Percentiles rank a stretch among this genome's conserved stretches.
Conservation (phyloP, 2,888 invertebrate species). For the Eupithecia subfuscata region DNA sequence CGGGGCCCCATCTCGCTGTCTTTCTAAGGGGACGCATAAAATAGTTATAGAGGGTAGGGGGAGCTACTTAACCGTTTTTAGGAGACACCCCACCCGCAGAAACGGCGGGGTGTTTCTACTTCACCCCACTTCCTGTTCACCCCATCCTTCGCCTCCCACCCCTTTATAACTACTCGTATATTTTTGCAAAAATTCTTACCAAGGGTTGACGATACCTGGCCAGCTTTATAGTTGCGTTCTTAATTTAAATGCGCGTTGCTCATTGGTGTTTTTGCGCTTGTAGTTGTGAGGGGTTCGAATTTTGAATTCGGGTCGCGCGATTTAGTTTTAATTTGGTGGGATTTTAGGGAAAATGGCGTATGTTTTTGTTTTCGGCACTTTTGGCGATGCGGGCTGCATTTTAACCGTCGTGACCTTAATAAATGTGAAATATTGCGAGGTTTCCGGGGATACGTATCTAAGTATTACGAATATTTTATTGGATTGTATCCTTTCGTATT, state of each 20-base stretch:
- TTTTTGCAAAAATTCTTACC: slow-evolving; percentile 82
- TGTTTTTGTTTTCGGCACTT: slow-evolving; percentile 64
- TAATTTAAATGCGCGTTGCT: slow-evolving; percentile 68
- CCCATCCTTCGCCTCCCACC: slow-evolving; percentile 60
- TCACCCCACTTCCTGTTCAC: slow-evolving; percentile 77
- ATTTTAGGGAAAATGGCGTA: slow-evolving; percentile 62
- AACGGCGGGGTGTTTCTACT: slow-evolving; percentile 68
- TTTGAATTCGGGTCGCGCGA: slow-evolving; percentile 79
- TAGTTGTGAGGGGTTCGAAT: slow-evolving; percentile 67
- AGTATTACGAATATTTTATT: neutral
- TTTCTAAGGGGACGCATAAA: slow-evolving; percentile 84
- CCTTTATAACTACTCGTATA: slow-evolving; percentile 79
- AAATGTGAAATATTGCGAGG: slow-evolving; percentile 18
- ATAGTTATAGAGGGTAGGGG: slow-evolving; percentile 82
- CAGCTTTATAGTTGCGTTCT: slow-evolving; percentile 67
- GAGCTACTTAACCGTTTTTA: slow-evolving; percentile 84
- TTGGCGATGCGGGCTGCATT: slow-evolving; percentile 55
- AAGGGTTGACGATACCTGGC: slow-evolving; percentile 79
- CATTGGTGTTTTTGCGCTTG: slow-evolving; percentile 75
- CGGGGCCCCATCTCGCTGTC: slow-evolving; percentile 80
- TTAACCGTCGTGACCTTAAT: slow-evolving; percentile 31
- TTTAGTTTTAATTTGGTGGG: slow-evolving; percentile 81
- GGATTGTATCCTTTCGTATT: neutral
- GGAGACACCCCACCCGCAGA: slow-evolving; percentile 81
- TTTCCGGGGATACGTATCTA: neutral